Evolutionary conservation across 2,113 vertebrate genomes (phyloP).

Genomic region (Cyphotilapia sp.): DNA sequence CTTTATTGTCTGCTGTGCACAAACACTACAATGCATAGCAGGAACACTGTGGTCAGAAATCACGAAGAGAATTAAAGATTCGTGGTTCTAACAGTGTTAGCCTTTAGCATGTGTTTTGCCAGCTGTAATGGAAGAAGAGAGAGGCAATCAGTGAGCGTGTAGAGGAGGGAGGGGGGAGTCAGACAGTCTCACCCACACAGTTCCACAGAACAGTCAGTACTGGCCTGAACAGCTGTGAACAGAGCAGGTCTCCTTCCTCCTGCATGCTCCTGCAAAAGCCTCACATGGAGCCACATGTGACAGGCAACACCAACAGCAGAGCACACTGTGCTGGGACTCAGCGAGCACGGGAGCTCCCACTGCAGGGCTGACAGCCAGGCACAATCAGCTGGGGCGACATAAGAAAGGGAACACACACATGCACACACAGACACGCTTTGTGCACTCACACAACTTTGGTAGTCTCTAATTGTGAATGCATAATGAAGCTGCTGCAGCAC

Average conservation of each 20-base stretch:
- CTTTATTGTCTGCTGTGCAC: background rate
- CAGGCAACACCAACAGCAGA: slow-evolving; percentile 28
- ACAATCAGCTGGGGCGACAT: background rate
- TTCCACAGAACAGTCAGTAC: slow-evolving; percentile 45
- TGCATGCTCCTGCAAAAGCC: slow-evolving; percentile 29
- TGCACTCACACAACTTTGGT: background rate
- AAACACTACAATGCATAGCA: background rate
- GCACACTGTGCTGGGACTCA: slow-evolving; percentile 6
- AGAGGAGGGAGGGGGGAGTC: background rate
- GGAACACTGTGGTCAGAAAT: background rate
- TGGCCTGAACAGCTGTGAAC: slow-evolving; percentile 54
- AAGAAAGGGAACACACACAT: background rate
- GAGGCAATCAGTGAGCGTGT: background rate
- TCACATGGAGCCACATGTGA: slow-evolving; percentile 70
- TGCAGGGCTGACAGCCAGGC: slow-evolving; percentile 5
- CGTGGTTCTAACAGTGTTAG: background rate
- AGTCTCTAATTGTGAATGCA: background rate
- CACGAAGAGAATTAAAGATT: background rate
- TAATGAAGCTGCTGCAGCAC: background rate
- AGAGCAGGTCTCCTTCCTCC: slow-evolving; percentile 51
- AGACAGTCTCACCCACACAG: slow-evolving; percentile 26
- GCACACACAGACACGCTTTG: background rate
- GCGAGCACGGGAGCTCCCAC: slow-evolving; percentile 17
- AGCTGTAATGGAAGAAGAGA: slow-evolving; percentile 28
- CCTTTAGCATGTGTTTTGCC: slow-evolving; percentile 31